phyloP scores from a whole-genome alignment of 2,888 invertebrate species.

The Papilio protenor region DNA sequence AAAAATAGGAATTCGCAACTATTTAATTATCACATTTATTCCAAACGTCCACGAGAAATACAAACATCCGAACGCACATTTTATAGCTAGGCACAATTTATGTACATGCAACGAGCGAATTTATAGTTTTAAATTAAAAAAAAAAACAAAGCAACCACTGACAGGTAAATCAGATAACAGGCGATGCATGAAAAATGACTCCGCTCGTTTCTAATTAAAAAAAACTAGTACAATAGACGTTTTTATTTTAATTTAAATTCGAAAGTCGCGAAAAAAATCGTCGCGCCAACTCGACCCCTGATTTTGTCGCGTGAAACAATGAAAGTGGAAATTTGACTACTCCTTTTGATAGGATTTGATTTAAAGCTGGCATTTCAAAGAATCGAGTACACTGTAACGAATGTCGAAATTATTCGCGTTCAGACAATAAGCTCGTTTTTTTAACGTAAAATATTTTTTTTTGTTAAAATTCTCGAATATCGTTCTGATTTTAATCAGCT shows the following conservation, averaged over 20 bases:
- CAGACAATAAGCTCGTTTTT: slow-evolving; percentile 62
- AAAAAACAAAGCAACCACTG: slow-evolving; percentile 63
- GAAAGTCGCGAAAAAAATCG: slow-evolving; percentile 70
- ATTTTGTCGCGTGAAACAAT: slow-evolving; percentile 75
- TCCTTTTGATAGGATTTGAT: slow-evolving; percentile 75
- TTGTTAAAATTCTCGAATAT: slow-evolving; percentile 46
- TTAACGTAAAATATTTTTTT: slow-evolving; percentile 47
- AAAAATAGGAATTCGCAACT: slow-evolving; percentile 40
- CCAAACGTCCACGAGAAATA: slow-evolving; percentile 37
- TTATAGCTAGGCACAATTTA: slow-evolving; percentile 53
- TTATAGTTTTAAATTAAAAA: slow-evolving; percentile 51
- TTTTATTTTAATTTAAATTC: slow-evolving; percentile 71
- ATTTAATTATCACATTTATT: slow-evolving; percentile 60
- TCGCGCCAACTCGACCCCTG: slow-evolving; percentile 56
- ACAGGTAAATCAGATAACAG: slow-evolving; percentile 81
- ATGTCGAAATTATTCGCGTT: slow-evolving; percentile 54
- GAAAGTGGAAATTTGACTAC: slow-evolving; percentile 74
- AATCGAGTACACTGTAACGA: slow-evolving; percentile 66
- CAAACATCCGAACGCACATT: slow-evolving; percentile 49
- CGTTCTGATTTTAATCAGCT: slow-evolving; percentile 66
- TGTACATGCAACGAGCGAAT: slow-evolving; percentile 55
- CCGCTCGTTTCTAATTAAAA: slow-evolving; percentile 75
- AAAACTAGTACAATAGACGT: slow-evolving; percentile 70
- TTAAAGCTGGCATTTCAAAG: slow-evolving; percentile 72
- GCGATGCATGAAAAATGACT: slow-evolving; percentile 84